Conservation (phyloP, 2,888 invertebrate species). For the Electrophaes corylata region DNA sequence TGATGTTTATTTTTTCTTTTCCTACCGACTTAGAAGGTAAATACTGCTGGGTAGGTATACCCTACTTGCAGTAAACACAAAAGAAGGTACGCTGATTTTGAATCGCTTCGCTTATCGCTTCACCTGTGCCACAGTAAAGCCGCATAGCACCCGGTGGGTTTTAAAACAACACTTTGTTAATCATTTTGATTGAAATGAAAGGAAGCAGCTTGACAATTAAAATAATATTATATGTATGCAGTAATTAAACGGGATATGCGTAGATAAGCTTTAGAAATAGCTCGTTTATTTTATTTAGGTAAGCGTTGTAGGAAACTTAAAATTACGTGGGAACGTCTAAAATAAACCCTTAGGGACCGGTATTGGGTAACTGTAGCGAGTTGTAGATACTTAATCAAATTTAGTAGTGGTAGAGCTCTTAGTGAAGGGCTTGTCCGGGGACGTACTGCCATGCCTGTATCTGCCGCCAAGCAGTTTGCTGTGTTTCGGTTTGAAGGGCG, state of each 20-base stretch:
- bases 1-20: neutral
- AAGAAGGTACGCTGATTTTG: neutral
- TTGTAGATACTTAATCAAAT: too few relatives aligned
- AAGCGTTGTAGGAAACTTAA: slow-evolving; percentile 17
- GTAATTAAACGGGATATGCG: slow-evolving; percentile 41
- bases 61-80: neutral
- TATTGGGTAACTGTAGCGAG: too few relatives aligned
- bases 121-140: slow-evolving; percentile 2
- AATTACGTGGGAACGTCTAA: neutral
- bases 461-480: too few relatives aligned
- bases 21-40: too few relatives aligned
- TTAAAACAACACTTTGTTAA: slow-evolving; percentile 57
- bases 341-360: too few relatives aligned
- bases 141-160: slow-evolving; percentile 37
- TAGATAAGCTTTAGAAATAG: slow-evolving; percentile 33
- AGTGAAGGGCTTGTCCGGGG: too few relatives aligned
- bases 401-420: too few relatives aligned
- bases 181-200: slow-evolving; percentile 57
- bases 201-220: slow-evolving; percentile 52
- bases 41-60: neutral
- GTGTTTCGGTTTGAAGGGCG: too few relatives aligned
- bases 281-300: slow-evolving; percentile 23
- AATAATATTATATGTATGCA: slow-evolving; percentile 46
- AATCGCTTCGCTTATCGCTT: slow-evolving; percentile 21
- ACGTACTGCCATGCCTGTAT: too few relatives aligned